Percentiles rank a stretch among this genome's conserved stretches.
These are phyloP conservation scores for Zaprionus kolodkinae DNA, from an alignment of 1,140 invertebrate species.

Conservation along the genomic window DNA sequence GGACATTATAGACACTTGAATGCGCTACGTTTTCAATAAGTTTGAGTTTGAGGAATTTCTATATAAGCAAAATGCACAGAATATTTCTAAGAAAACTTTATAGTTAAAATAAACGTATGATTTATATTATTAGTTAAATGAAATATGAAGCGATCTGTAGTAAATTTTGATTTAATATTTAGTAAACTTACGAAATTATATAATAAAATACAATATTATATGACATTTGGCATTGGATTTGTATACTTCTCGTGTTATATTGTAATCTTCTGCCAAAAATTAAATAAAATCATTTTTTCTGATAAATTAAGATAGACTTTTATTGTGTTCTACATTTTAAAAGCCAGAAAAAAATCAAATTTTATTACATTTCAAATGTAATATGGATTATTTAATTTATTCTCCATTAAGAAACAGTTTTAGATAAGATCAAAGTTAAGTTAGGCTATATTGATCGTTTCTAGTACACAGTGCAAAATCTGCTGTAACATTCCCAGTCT, in stretches of 20 bases:
- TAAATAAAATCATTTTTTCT: background rate
- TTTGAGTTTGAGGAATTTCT: background rate
- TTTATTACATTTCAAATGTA: no score
- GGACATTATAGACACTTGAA: conserved; percentile 27
- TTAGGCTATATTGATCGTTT: no score
- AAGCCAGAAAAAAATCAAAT: no score
- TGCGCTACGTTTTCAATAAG: conserved; percentile 40
- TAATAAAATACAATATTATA: background rate
- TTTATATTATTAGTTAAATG: no score
- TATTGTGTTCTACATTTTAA: no score
- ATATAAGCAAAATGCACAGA: no score
- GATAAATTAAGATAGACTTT: no score
- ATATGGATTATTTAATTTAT: background rate
- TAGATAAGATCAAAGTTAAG: no score
- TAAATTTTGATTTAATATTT: background rate
- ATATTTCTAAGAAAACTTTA: background rate
- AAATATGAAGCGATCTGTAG: no score
- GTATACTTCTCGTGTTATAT: background rate
- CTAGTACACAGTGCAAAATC: background rate
- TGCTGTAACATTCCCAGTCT: background rate
- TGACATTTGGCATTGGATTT: background rate
- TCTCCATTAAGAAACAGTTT: no score
- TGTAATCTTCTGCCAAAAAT: background rate
- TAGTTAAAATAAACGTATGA: background rate
- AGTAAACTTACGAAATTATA: conserved; percentile 11